Base-by-base conservation (phyloP, 2,797 vertebrate genomes). In the Poeciliopsis turneri region DNA sequence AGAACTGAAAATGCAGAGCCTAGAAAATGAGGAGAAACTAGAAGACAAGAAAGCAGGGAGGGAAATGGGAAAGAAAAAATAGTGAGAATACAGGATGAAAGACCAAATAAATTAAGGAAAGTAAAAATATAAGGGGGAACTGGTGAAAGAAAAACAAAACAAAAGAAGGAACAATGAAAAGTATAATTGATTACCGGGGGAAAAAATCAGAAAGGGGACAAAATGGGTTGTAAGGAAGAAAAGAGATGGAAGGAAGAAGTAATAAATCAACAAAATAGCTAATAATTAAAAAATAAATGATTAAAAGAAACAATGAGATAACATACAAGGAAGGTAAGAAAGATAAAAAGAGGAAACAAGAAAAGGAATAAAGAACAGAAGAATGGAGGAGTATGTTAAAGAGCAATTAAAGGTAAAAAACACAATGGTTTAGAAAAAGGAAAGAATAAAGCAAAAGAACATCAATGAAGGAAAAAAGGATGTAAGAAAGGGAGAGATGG, bases 361-460 rank as follows among this genome's bases (percentile, higher is more conserved):
- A 72, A 33, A 13, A 23, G 18, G 59, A 55, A 43, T 43, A 46
- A 25, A 45, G 59, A 55, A 39, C 33, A 41, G 25, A 41, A 57
- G 64, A 28, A n/a, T 57, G 12, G 55, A 25, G 55, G 55, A 57
- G 5, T n/a, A 59, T 59, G 13, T 30, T 2, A 33, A 39, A 23
- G 28, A 66, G 5, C 16, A 66, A 33, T 66, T 18, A 23, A 66
- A 15, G 13, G 18, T 36, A 39, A 39, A 66, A 36, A 30, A 4
- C 16, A 33, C 6, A 66, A 39, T 12, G 11, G 25, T 55, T 55
- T 33, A 39, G 36, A 36, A n/a, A 8, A 41, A 36, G 39, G 15
- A 49, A 41, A 49, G 6, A 41, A 41, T 47, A 64, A 79, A 53
- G 33, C 53, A 55, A n/a, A 55, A 28, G 74, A 53, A 84, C 72